A percentile compares a stretch with the other conserved stretches of the same genome.
Evolutionary conservation across 2,113 vertebrate species (phyloP).

Genomic region (Ophiodon elongatus): DNA sequence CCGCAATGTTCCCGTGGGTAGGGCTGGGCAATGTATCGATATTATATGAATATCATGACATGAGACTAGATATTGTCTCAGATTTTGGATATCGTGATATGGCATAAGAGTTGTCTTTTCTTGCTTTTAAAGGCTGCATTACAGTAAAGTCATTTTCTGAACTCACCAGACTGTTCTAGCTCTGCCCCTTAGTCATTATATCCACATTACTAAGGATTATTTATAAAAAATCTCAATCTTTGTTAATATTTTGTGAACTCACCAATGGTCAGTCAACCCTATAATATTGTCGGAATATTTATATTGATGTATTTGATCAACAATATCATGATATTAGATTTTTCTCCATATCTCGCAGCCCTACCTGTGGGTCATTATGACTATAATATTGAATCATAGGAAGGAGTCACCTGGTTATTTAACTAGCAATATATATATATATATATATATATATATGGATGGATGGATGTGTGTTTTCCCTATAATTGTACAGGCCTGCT

Average conservation of each 20-base stretch:
- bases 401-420: neutral
- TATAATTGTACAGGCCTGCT: too few relatives aligned
- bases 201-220: neutral
- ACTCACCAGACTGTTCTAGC: too few relatives aligned
- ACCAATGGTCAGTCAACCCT: neutral
- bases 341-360: too few relatives aligned
- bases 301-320: neutral
- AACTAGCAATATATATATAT: neutral
- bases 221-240: neutral
- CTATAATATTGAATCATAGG: too few relatives aligned
- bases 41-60: neutral
- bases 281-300: neutral
- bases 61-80: neutral
- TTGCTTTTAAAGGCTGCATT: neutral
- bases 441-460: too few relatives aligned
- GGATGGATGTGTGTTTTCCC: too few relatives aligned
- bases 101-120: neutral
- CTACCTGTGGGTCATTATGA: neutral
- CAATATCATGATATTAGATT: too few relatives aligned
- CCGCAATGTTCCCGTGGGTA: neutral
- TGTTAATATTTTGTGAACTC: neutral
- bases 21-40: neutral
- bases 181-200: neutral
- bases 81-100: neutral
- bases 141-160: neutral